Conservation (phyloP, 2,113 vertebrate genomes). For the Cynoglossus semilaevis region DNA sequence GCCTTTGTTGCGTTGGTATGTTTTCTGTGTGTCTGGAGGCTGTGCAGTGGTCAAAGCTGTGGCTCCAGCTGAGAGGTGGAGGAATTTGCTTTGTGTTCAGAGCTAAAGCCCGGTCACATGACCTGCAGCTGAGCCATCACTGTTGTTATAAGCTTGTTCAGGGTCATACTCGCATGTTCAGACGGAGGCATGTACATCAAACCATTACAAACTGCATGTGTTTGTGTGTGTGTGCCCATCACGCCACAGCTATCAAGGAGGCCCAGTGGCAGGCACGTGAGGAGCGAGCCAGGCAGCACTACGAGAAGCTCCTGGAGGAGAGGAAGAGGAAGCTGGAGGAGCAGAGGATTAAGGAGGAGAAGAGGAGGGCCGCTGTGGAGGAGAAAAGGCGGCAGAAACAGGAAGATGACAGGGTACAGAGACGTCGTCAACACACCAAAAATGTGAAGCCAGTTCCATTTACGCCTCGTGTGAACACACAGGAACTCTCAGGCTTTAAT, state of each 20-base stretch:
- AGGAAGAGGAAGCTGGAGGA: constrained; percentile 86
- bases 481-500: background rate
- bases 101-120: constrained; percentile 59
- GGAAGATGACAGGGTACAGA: constrained; percentile 88
- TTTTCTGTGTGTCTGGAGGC: constrained; percentile 8
- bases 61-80: constrained; percentile 16
- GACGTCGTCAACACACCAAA: background rate
- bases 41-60: constrained; percentile 19
- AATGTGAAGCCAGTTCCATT: background rate
- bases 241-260: constrained; percentile 81
- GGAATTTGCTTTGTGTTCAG: constrained; percentile 48
- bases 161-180: background rate
- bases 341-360: constrained; percentile 88
- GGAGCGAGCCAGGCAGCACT: constrained; percentile 85
- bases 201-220: constrained; percentile 6
- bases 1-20: constrained; percentile 1
- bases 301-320: constrained; percentile 90
- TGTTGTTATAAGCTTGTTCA: constrained; percentile 23
- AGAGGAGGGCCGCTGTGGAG: constrained; percentile 84
- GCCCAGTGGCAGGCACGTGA: constrained; percentile 87
- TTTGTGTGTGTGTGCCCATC: constrained; percentile 5
- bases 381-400: constrained; percentile 88
- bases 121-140: constrained; percentile 47
- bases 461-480: too few species aligned
- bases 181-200: background rate